Evolutionary conservation across 2,888 invertebrate genomes (phyloP), one percentile per base, ranked within the genome.

Genomic region (Capitulum mitella): DNA sequence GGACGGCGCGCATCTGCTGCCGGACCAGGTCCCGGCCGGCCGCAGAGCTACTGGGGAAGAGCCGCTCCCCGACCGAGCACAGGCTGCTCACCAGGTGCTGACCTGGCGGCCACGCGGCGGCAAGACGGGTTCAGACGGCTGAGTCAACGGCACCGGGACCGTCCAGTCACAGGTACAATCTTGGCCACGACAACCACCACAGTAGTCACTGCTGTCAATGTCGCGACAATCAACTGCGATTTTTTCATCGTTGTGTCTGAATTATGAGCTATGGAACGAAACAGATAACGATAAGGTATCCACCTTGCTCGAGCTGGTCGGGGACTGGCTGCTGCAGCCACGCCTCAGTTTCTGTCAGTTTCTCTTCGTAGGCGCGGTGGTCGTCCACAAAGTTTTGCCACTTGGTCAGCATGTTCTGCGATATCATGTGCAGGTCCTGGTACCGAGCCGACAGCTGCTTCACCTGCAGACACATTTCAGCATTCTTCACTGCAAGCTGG

Each of bases 31-130:
- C 97, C 81, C 97, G 90, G 0, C 97, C 97, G 83, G 92, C 91
- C 0, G 97, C 92, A 19, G 96, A 93, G 3, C 97, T 98, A 85
- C 95, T 95, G 0, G 96, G 94, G 81, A 95, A 89, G n/a, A 97
- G 90, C 85, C 92, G 92, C 84, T 98, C 97, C 3, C 95, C 95
- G 0, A 92, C 89, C 5, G 91, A 89, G 26, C 92, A 91, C 32
- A 95, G 86, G 61, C 91, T 89, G 78, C 90, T 89, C 51, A 97
- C 88, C 83, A 93, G 91, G 83, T 91, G 91, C 83, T 93, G 92
- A 1, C 94, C 94, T 84, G 93, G 92, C 82, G 96, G 87, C 26
- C 77, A 88, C 87, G n/a, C n/a, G n/a, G n/a, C n/a, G n/a, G n/a
- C n/a, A n/a, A n/a, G n/a, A n/a, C n/a, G n/a, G n/a, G n/a, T n/a